phyloP scores from a whole-genome alignment of 1,140 invertebrate species.

The Diplogasteroides magnus region DNA sequence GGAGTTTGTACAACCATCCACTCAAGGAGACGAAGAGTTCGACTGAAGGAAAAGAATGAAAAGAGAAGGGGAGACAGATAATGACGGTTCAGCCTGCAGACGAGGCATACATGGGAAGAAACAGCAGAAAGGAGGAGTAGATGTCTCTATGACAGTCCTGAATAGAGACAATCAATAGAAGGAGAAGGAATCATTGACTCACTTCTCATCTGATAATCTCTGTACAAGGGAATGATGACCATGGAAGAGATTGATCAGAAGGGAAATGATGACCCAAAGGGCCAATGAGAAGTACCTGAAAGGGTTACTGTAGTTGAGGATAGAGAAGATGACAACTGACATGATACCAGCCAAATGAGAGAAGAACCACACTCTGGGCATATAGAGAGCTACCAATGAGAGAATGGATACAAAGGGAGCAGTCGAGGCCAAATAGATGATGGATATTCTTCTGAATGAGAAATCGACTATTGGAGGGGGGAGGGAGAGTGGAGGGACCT shows the following conservation, averaged over 20 bases:
- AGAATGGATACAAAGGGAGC: slow-evolving; percentile 40
- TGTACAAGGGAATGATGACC: slow-evolving; percentile 11
- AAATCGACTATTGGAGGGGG: background rate
- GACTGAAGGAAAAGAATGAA: slow-evolving; percentile 28
- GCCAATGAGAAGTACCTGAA: slow-evolving; percentile 40
- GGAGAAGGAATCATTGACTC: background rate
- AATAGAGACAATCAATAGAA: background rate
- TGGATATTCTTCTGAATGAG: background rate
- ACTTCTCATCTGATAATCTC: background rate
- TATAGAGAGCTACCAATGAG: slow-evolving; percentile 43
- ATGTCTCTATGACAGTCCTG: slow-evolving; percentile 26
- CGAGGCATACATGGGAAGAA: slow-evolving; percentile 50
- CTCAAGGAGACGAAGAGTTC: slow-evolving; percentile 41
- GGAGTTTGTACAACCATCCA: slow-evolving; percentile 50
- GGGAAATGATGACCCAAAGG: slow-evolving; percentile 48
- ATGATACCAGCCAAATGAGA: slow-evolving; percentile 45
- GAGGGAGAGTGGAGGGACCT: background rate
- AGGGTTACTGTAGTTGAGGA: background rate
- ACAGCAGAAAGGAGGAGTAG: slow-evolving; percentile 49
- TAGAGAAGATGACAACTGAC: slow-evolving; percentile 27
- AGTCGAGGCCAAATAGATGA: background rate
- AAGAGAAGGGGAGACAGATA: background rate
- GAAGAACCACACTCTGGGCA: slow-evolving; percentile 48
- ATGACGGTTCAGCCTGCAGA: slow-evolving; percentile 41
- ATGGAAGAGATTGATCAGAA: slow-evolving; percentile 46